phyloP scores from a whole-genome alignment of 1,140 invertebrate genomes.

The Cecropterus lyciades region DNA sequence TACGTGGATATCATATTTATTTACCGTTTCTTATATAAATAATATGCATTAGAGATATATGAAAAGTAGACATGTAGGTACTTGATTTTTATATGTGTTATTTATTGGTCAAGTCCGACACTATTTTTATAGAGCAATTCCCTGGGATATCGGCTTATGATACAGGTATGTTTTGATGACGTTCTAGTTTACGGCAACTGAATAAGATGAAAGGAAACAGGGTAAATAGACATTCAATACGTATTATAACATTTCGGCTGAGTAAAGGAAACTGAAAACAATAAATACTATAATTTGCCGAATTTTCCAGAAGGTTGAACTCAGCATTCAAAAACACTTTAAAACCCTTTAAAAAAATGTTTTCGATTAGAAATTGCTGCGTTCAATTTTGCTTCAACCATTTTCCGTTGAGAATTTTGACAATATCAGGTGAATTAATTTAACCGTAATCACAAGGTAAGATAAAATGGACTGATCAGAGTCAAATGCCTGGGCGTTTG shows the following conservation, averaged over 20 bases:
- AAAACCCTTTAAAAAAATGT: neutral
- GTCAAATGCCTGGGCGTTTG: conserved; percentile 73
- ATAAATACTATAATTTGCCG: neutral
- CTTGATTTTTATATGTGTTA: too few relatives aligned
- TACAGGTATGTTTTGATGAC: neutral
- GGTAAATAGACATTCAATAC: neutral
- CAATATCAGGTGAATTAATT: conserved; percentile 27
- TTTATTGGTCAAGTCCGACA: too few relatives aligned
- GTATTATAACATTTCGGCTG: neutral
- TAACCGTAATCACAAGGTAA: conserved; percentile 27
- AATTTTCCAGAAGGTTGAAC: neutral
- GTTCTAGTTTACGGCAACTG: neutral
- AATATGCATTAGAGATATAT: too few relatives aligned
- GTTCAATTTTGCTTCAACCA: conserved; percentile 3
- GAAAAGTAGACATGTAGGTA: too few relatives aligned
- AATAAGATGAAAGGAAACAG: neutral
- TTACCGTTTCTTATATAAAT: too few relatives aligned
- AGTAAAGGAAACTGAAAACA: neutral
- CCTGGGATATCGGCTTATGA: neutral
- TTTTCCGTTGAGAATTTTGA: neutral
- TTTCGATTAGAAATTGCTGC: neutral
- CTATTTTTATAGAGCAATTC: neutral
- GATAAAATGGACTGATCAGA: conserved; percentile 67
- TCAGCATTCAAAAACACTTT: neutral
- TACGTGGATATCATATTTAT: too few relatives aligned